phyloP scores from a whole-genome alignment of 1,140 invertebrate genomes.

The Conus betulinus region DNA sequence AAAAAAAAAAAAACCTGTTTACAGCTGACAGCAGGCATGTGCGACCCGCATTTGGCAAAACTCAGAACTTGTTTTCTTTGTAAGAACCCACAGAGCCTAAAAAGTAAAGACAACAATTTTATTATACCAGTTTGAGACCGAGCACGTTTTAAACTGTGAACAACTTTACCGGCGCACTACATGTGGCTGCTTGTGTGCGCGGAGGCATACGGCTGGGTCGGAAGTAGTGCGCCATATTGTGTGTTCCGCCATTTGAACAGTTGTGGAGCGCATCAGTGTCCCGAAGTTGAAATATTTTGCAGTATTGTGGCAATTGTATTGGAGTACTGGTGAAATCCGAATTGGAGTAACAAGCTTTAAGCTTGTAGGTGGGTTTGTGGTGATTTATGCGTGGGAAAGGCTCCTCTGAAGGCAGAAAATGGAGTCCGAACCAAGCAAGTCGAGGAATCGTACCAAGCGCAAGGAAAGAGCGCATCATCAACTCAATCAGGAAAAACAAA shows the following conservation, averaged over 20 bases:
- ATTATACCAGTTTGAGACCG: neutral
- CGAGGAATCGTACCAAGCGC: slow-evolving; percentile 85
- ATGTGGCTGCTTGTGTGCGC: slow-evolving; percentile 52
- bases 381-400: slow-evolving; percentile 47
- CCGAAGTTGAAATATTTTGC: slow-evolving; percentile 48
- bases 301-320: slow-evolving; percentile 47
- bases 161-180: slow-evolving; percentile 33
- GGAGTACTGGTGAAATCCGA: slow-evolving; percentile 49
- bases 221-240: slow-evolving; percentile 71
- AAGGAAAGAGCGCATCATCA: slow-evolving; percentile 80
- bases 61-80: neutral
- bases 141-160: neutral
- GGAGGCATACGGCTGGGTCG: slow-evolving; percentile 58
- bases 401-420: slow-evolving; percentile 75
- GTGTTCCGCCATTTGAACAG: slow-evolving; percentile 72
- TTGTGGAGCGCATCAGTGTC: slow-evolving; percentile 52
- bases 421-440: slow-evolving; percentile 88
- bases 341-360: slow-evolving; percentile 38
- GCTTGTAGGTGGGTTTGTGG: slow-evolving; percentile 51
- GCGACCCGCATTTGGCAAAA: no score
- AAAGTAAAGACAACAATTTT: neutral
- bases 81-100: neutral
- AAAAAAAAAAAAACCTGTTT: neutral
- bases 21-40: neutral
- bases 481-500: slow-evolving; percentile 74